phyloP scores from a whole-genome alignment of 2,888 invertebrate genomes.

The Cryptus viduatorius region DNA sequence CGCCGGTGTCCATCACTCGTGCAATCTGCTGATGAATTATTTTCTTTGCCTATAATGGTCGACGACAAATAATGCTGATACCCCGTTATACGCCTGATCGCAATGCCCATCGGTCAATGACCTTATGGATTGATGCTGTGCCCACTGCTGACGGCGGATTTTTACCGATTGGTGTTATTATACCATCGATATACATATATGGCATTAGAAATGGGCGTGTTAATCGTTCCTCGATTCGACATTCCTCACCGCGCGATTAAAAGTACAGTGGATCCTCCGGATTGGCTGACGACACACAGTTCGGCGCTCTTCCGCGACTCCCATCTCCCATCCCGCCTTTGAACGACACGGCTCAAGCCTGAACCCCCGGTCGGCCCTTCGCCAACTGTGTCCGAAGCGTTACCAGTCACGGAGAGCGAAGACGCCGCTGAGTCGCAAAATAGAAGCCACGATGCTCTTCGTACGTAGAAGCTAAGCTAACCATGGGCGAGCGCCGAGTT shows the following conservation, averaged over 20 bases:
- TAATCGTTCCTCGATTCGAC: neutral
- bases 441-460: slow-evolving; percentile 7
- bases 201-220: neutral
- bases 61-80: neutral
- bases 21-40: neutral
- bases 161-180: neutral
- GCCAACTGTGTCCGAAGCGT: neutral
- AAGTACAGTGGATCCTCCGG: neutral
- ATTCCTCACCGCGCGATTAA: neutral
- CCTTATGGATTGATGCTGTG: neutral
- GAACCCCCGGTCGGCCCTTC: neutral
- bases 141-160: neutral
- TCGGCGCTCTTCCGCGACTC: neutral
- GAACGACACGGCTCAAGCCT: neutral
- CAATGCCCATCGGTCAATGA: neutral
- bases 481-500: slow-evolving; percentile 9
- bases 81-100: neutral
- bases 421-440: slow-evolving; percentile 37
- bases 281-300: neutral
- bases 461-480: slow-evolving; percentile 24
- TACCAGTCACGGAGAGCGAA: neutral
- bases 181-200: neutral
- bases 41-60: neutral
- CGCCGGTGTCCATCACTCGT: neutral
- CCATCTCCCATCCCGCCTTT: neutral